Base-by-base conservation (phyloP, 2,888 invertebrate genomes). In the Diachrysia chrysitis region DNA sequence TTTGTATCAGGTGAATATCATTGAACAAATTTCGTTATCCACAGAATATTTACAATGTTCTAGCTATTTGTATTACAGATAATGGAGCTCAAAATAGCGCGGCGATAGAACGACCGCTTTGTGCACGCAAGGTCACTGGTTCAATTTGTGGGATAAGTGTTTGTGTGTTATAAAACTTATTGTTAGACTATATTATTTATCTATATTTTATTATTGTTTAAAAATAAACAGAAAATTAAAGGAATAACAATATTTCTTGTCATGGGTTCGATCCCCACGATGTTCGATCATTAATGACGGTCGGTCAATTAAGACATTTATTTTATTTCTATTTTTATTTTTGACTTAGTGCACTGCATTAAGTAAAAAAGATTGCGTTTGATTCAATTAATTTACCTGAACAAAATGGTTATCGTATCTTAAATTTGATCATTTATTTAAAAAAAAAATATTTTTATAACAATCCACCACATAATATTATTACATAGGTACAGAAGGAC, bases 181-280 rank as follows among this genome's bases (percentile, higher is more conserved):
- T 51, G 5, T 3, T 42, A n/a, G 4, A n/a, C 5, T n/a, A 1
- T n/a, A 37, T 42, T n/a, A 1, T 42, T n/a, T 0, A 6, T n/a
- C n/a, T 42, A 42, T 42, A n/a, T 42, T 37, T 37, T 14, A 16
- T 37, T 37, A 16, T 16, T 14, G 42, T 14, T n/a, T 42, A 6
- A 42, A 42, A 42, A 6, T n/a, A 42, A 42, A 42, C n/a, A n/a
- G n/a, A n/a, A n/a, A n/a, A n/a, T n/a, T n/a, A n/a, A n/a, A n/a
- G n/a, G n/a, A n/a, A n/a, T n/a, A n/a, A n/a, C n/a, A n/a, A n/a
- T n/a, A n/a, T n/a, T n/a, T n/a, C n/a, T n/a, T n/a, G 95, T 94
- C 94, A 94, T 94, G 94, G 94, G 95, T 95, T 95, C 94, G 94
- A 95, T 94, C 94, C 94, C 95, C 95, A 95, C 94, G 94, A 95